phyloP scores from a whole-genome alignment of 1,140 invertebrate genomes.

The Trigoniulus corallinus region DNA sequence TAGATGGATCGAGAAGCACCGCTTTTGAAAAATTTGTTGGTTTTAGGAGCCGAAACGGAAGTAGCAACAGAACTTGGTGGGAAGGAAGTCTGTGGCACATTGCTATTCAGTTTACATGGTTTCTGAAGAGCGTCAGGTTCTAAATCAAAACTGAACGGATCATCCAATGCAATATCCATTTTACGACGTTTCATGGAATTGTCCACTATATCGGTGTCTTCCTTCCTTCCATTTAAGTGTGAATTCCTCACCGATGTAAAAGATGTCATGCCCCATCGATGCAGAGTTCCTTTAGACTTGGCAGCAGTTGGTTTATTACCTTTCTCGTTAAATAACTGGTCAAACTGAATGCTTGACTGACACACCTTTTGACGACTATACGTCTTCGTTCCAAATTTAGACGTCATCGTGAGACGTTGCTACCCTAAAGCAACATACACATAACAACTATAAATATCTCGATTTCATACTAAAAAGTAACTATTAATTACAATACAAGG shows the following conservation, averaged over 20 bases:
- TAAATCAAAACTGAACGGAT: slow-evolving; percentile 8
- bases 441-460: too few relatives aligned
- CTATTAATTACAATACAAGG: too few relatives aligned
- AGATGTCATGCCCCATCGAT: slow-evolving; percentile 84
- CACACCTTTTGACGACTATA: slow-evolving; percentile 16
- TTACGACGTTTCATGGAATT: too few relatives aligned
- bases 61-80: too few relatives aligned
- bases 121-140: neutral
- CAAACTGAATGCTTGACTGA: slow-evolving; percentile 46
- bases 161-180: too few relatives aligned
- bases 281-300: slow-evolving; percentile 70
- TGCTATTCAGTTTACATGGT: slow-evolving; percentile 1
- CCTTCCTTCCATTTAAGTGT: slow-evolving; percentile 3
- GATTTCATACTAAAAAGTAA: too few relatives aligned
- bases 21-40: slow-evolving; percentile 18
- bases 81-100: slow-evolving; percentile 11
- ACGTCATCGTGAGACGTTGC: slow-evolving; percentile 9
- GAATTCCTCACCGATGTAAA: slow-evolving; percentile 73
- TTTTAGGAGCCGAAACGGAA: slow-evolving; percentile 6
- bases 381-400: slow-evolving; percentile 14
- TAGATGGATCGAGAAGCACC: slow-evolving; percentile 5
- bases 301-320: slow-evolving; percentile 65
- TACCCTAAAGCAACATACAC: too few relatives aligned
- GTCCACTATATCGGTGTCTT: too few relatives aligned
- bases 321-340: slow-evolving; percentile 64